Percentiles rank a stretch among this genome's conserved stretches.
These are phyloP conservation scores for Drosophila santomea DNA, from an alignment of 1,140 invertebrate species.

Conservation along the genomic window DNA sequence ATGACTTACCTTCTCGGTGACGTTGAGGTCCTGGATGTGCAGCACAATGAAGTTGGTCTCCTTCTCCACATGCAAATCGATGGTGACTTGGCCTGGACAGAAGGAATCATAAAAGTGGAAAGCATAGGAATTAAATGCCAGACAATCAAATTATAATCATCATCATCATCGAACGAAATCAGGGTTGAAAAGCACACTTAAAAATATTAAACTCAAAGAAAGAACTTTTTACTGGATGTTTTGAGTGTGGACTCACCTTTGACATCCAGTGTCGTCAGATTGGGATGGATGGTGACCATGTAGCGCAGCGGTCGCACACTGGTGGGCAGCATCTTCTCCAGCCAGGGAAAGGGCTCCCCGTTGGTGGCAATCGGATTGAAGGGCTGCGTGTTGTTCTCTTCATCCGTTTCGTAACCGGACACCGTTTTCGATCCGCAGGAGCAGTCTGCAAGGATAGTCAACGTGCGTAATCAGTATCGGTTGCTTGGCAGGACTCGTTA, in stretches of 20 bases:
- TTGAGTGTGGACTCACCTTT: constrained; percentile 87
- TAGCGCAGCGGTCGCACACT: constrained; percentile 93
- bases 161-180: constrained; percentile 24
- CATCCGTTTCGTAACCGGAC: constrained; percentile 87
- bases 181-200: too few species aligned
- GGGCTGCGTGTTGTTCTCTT: constrained; percentile 86
- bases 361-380: constrained; percentile 90
- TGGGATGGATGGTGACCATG: constrained; percentile 96
- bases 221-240: not conserved
- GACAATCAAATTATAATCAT: constrained; percentile 47
- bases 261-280: constrained; percentile 94
- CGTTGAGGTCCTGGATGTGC: constrained; percentile 95
- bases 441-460: constrained; percentile 87
- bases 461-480: constrained; percentile 34
- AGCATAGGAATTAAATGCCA: constrained; percentile 14
- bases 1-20: constrained; percentile 90
- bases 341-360: constrained; percentile 95
- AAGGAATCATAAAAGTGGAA: constrained; percentile 29
- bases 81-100: constrained; percentile 91
- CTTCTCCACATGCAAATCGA: constrained; percentile 92
- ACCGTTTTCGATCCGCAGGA: constrained; percentile 89
- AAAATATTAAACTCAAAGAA: too few species aligned
- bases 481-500: not conserved
- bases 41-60: constrained; percentile 96
- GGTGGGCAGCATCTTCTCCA: constrained; percentile 92